phyloP scores from a whole-genome alignment of 2,888 invertebrate species.

The Chorisops tibialis region DNA sequence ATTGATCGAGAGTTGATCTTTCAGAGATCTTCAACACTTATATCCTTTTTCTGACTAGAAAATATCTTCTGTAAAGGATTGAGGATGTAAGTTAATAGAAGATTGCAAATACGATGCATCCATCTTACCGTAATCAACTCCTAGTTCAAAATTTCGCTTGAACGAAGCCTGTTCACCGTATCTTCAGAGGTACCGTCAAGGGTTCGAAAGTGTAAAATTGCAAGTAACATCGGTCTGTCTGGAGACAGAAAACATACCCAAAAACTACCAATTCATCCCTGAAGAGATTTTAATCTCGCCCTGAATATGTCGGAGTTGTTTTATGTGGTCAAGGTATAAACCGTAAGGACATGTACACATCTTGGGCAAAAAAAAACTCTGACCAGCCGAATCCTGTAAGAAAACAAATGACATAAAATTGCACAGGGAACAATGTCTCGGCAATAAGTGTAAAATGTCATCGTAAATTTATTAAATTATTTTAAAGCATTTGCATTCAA shows the following conservation, averaged over 20 bases:
- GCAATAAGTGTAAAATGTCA: slow-evolving; percentile 33
- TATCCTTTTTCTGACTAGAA: not conserved
- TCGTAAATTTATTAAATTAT: slow-evolving; percentile 33
- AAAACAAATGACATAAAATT: slow-evolving; percentile 4
- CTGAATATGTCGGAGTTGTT: not conserved
- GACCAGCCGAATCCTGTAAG: not conserved
- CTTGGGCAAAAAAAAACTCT: not conserved
- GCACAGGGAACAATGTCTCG: slow-evolving; percentile 17
- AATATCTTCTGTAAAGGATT: too few species aligned
- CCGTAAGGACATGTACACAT: not conserved
- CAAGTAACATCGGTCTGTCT: not conserved
- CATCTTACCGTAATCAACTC: too few species aligned
- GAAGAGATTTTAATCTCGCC: slow-evolving; percentile 6
- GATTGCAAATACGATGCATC: too few species aligned
- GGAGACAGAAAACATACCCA: not conserved
- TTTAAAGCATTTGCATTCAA: slow-evolving; percentile 32
- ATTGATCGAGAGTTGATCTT: slow-evolving; percentile 6
- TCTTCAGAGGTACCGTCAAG: not conserved
- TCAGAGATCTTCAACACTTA: slow-evolving; percentile 7
- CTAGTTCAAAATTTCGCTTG: too few species aligned
- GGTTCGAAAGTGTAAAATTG: not conserved
- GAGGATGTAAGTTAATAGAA: too few species aligned
- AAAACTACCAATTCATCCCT: not conserved
- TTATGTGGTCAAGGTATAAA: not conserved
- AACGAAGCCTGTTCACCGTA: not conserved